These are phyloP conservation scores for Cryptoprocta ferox DNA, from an alignment of 2,797 vertebrate species.

Conservation along the genomic window DNA sequence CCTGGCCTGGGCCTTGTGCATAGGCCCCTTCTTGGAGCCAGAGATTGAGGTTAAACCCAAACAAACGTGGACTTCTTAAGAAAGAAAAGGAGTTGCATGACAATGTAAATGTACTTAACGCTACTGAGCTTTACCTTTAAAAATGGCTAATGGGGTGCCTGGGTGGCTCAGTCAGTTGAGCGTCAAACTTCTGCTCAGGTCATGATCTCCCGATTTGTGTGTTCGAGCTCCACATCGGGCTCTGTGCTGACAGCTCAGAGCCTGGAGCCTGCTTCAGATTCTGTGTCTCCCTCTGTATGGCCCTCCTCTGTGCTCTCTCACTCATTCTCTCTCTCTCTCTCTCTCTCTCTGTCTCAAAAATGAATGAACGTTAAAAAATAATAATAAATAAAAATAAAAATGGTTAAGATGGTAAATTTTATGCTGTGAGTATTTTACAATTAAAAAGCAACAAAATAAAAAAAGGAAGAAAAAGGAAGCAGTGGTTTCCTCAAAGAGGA, in stretches of 20 bases:
- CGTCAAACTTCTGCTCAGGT: too few species aligned
- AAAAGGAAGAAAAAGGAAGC: not conserved
- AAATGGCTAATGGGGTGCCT: not conserved
- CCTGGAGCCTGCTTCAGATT: too few species aligned
- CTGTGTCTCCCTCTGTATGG: too few species aligned
- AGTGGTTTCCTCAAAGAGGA: constrained; percentile 20
- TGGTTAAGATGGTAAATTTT: not conserved
- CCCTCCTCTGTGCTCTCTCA: too few species aligned
- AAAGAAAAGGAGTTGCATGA: not conserved
- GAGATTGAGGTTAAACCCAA: not conserved
- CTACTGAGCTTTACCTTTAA: not conserved
- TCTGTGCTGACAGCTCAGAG: too few species aligned
- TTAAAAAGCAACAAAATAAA: not conserved
- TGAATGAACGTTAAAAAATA: too few species aligned
- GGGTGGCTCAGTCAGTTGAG: too few species aligned
- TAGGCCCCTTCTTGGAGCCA: not conserved
- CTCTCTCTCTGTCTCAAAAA: too few species aligned
- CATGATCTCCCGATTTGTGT: too few species aligned
- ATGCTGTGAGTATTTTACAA: not conserved
- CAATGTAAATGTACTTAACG: not conserved
- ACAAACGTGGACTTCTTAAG: not conserved
- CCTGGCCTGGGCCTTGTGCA: not conserved
- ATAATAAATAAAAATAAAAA: not conserved
- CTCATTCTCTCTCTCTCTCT: too few species aligned
- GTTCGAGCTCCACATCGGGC: too few species aligned